Evolutionary conservation across 2,888 invertebrate genomes (phyloP).

Genomic region (Polietes domitor): DNA sequence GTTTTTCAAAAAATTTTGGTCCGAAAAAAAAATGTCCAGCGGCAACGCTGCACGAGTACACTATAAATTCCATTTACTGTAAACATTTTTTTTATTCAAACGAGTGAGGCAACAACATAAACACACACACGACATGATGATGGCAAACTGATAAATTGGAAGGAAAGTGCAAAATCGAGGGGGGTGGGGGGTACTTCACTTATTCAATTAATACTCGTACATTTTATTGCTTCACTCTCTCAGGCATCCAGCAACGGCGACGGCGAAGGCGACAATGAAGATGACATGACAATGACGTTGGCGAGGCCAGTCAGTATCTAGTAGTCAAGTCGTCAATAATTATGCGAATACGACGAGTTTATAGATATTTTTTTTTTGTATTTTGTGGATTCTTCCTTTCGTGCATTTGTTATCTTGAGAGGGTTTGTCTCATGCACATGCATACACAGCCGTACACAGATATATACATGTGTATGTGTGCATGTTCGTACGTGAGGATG

Average conservation of each 20-base stretch:
- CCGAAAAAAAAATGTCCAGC: too few species aligned
- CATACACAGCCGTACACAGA: too few species aligned
- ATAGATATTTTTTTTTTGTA: neutral
- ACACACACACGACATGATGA: neutral
- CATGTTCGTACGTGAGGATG: neutral
- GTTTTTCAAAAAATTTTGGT: too few species aligned
- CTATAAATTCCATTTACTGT: too few species aligned
- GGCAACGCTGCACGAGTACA: too few species aligned
- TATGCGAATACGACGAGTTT: neutral
- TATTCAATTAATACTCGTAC: slow-evolving; percentile 5
- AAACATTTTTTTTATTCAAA: neutral
- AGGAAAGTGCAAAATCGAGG: neutral
- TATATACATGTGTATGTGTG: neutral
- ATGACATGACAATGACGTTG: too few species aligned
- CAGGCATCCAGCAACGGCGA: too few species aligned
- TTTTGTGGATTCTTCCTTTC: too few species aligned
- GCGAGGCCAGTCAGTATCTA: neutral
- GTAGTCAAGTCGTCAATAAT: slow-evolving; percentile 16
- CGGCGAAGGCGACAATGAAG: too few species aligned
- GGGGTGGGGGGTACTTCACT: neutral
- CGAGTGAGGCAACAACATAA: neutral
- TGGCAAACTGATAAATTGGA: neutral
- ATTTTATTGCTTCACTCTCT: neutral
- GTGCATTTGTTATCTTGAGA: too few species aligned
- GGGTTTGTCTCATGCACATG: too few species aligned